phyloP scores from a whole-genome alignment of 1,140 invertebrate genomes.

The Cotesia chilonis region DNA sequence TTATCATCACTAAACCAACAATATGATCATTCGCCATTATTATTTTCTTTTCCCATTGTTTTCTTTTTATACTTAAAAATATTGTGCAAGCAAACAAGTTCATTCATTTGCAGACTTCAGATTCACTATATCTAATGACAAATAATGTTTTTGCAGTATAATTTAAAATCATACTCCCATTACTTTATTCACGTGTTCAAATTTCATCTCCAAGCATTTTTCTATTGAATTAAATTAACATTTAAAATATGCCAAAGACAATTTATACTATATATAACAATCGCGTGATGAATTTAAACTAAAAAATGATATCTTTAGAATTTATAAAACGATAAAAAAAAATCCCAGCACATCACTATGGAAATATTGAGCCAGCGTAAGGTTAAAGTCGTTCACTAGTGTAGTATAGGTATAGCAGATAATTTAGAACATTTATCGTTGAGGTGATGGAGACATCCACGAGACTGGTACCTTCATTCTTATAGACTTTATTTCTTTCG shows the following conservation, averaged over 20 bases:
- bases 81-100: slow-evolving; percentile 3
- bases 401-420: too few relatives aligned
- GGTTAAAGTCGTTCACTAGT: slow-evolving; percentile 28
- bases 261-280: slow-evolving; percentile 10
- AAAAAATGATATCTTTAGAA: slow-evolving; percentile 24
- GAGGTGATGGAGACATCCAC: slow-evolving; percentile 31
- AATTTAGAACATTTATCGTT: slow-evolving; percentile 32
- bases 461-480: slow-evolving; percentile 37
- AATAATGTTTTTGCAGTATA: too few relatives aligned
- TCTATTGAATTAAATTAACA: too few relatives aligned
- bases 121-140: too few relatives aligned
- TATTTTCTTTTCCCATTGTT: background rate
- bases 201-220: too few relatives aligned
- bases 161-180: too few relatives aligned
- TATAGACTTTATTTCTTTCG: slow-evolving; percentile 22
- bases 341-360: slow-evolving; percentile 19
- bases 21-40: background rate
- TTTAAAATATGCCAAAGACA: slow-evolving; percentile 12
- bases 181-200: too few relatives aligned
- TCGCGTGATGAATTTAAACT: slow-evolving; percentile 25
- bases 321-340: slow-evolving; percentile 7
- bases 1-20: background rate
- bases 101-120: too few relatives aligned
- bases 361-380: slow-evolving; percentile 39
- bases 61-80: background rate